A percentile compares a stretch with the other conserved stretches of the same genome.
Conservation (phyloP, 1,140 invertebrate genomes). For the Cydia amplana region DNA sequence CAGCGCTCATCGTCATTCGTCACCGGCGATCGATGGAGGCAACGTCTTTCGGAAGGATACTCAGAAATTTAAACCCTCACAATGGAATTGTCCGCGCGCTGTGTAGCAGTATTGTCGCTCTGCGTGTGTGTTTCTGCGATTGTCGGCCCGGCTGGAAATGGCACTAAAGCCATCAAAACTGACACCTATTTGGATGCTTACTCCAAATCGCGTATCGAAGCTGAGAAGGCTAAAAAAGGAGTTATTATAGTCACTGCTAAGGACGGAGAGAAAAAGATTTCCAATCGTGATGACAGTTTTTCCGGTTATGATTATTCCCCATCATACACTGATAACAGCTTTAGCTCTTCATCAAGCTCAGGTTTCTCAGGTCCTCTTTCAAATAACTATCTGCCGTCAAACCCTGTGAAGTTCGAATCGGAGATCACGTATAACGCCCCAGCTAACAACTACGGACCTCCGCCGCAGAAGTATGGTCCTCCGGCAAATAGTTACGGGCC, state of each 20-base stretch:
- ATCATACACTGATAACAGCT: slow-evolving; percentile 53
- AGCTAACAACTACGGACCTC: slow-evolving; percentile 49
- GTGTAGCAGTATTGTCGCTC: slow-evolving; percentile 51
- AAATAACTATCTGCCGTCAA: slow-evolving; percentile 61
- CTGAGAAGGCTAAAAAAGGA: slow-evolving; percentile 71
- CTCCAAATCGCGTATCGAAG: slow-evolving; percentile 69
- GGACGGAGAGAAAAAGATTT: slow-evolving; percentile 70
- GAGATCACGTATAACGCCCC: slow-evolving; percentile 58
- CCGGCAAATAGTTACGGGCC: slow-evolving; percentile 71
- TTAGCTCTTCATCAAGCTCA: slow-evolving; percentile 56
- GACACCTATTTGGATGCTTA: slow-evolving; percentile 73
- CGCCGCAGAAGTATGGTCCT: slow-evolving; percentile 56
- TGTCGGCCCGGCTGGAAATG: slow-evolving; percentile 58
- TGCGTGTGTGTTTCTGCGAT: slow-evolving; percentile 61
- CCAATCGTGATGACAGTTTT: slow-evolving; percentile 70
- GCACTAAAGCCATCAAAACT: slow-evolving; percentile 54
- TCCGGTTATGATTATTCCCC: slow-evolving; percentile 69
- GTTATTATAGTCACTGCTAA: slow-evolving; percentile 73
- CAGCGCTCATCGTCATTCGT: slow-evolving; percentile 68
- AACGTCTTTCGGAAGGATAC: slow-evolving; percentile 64
- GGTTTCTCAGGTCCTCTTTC: slow-evolving; percentile 44
- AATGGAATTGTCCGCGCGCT: slow-evolving; percentile 56
- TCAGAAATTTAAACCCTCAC: slow-evolving; percentile 49
- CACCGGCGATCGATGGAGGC: slow-evolving; percentile 70
- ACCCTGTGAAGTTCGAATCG: slow-evolving; percentile 16